Conservation (phyloP, 2,888 invertebrate genomes). For the Dicroscelio sp. region DNA sequence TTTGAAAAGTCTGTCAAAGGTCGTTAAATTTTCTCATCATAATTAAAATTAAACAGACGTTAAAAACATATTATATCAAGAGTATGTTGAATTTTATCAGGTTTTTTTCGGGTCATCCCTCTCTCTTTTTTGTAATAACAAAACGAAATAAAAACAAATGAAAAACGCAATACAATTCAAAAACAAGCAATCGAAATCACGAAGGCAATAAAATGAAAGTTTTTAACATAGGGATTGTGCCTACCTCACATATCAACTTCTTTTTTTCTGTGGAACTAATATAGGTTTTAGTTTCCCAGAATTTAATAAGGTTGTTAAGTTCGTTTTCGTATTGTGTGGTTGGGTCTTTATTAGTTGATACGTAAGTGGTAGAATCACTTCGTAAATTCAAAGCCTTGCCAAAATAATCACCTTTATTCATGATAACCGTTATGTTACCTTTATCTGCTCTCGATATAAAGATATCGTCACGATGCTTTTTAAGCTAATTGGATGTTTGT, state of each 20-base stretch:
- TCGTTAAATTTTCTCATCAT: no score
- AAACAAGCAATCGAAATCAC: no score
- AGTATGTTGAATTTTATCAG: no score
- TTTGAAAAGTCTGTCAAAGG: no score
- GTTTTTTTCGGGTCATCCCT: no score
- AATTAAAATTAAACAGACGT: no score
- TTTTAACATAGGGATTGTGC: conserved; percentile 37
- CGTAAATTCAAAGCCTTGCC: neutral
- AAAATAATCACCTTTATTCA: conserved; percentile 14
- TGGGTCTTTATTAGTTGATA: neutral
- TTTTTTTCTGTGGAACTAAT: neutral
- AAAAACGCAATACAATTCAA: no score
- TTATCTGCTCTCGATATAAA: conserved; percentile 25
- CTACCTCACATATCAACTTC: neutral
- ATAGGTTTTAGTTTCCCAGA: neutral
- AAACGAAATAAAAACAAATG: no score
- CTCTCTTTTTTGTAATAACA: no score
- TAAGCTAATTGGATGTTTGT: neutral
- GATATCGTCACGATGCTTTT: neutral
- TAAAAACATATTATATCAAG: no score
- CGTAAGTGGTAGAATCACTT: neutral
- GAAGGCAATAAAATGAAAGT: no score
- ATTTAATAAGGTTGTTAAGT: neutral
- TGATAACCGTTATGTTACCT: conserved; percentile 28
- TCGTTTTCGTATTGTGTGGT: neutral